Evolutionary conservation across 2,797 vertebrate species (phyloP).

Genomic region (Poecilia gillii): DNA sequence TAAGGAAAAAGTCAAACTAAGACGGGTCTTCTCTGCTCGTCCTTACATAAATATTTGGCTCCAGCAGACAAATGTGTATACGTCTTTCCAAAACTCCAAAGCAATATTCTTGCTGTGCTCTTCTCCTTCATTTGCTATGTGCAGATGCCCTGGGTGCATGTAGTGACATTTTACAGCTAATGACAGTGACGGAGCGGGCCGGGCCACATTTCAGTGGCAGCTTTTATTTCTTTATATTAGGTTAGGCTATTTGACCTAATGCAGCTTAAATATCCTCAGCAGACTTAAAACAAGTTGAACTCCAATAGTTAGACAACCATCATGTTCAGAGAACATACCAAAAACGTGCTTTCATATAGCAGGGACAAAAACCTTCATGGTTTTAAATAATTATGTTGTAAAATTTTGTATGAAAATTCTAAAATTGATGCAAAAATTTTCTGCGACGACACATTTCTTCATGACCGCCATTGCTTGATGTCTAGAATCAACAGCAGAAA

Average conservation of each 20-base stretch:
- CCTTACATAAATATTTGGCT: slow-evolving; percentile 48
- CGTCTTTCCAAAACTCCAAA: slow-evolving; percentile 36
- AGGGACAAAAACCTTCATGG: neutral
- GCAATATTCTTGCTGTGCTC: slow-evolving; percentile 3
- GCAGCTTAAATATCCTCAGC: slow-evolving; percentile 34
- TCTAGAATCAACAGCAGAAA: too few species aligned
- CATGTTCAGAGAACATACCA: neutral
- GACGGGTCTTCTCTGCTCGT: slow-evolving; percentile 6
- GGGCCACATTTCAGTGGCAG: slow-evolving; percentile 18
- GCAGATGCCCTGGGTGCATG: slow-evolving; percentile 11
- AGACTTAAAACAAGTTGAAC: neutral
- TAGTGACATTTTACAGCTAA: slow-evolving; percentile 15
- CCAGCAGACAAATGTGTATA: slow-evolving; percentile 40
- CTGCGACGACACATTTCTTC: too few species aligned
- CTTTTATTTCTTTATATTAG: slow-evolving; percentile 33
- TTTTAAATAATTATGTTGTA: neutral
- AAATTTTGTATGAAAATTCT: neutral
- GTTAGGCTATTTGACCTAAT: slow-evolving; percentile 1
- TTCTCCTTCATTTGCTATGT: slow-evolving; percentile 28
- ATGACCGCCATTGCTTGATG: too few species aligned
- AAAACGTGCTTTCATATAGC: neutral
- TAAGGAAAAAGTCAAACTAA: slow-evolving; percentile 17
- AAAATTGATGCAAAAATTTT: neutral
- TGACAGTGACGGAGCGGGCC: slow-evolving; percentile 29
- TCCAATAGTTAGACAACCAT: neutral